phyloP scores from a whole-genome alignment of 2,113 vertebrate genomes.

The Cyprinodon brontotheroides region DNA sequence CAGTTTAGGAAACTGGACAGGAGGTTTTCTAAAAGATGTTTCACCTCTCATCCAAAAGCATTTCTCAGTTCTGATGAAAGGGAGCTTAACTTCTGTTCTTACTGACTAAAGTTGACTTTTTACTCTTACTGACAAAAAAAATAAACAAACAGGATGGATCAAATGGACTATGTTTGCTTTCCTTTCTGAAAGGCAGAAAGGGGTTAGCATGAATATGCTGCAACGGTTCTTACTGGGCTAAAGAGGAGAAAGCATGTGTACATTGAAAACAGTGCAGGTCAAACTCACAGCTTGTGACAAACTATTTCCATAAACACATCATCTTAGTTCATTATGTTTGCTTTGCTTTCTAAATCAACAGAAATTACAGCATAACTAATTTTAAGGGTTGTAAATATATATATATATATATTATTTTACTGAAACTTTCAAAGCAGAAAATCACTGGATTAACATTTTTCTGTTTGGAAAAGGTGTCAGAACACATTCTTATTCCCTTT shows the following conservation, averaged over 20 bases:
- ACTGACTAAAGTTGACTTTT: too few species aligned
- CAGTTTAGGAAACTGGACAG: too few species aligned
- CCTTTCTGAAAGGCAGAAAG: neutral
- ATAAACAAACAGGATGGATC: neutral
- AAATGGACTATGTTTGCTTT: neutral
- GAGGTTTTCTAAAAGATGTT: too few species aligned
- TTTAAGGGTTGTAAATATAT: slow-evolving; percentile 2
- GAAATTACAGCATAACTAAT: slow-evolving; percentile 19
- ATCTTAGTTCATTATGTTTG: slow-evolving; percentile 34
- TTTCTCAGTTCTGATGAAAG: too few species aligned
- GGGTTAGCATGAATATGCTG: neutral
- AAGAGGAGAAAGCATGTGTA: slow-evolving; percentile 13
- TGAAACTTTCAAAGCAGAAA: neutral
- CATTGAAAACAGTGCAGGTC: slow-evolving; percentile 18
- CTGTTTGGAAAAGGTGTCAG: neutral
- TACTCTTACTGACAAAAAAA: too few species aligned
- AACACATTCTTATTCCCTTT: slow-evolving; percentile 6
- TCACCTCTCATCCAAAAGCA: too few species aligned
- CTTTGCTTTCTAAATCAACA: slow-evolving; percentile 25
- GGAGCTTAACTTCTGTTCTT: too few species aligned
- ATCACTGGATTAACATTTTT: slow-evolving; percentile 6
- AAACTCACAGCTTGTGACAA: slow-evolving; percentile 12
- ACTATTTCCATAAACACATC: slow-evolving; percentile 60
- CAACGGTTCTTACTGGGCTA: neutral
- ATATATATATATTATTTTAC: too few species aligned